phyloP scores from a whole-genome alignment of 1,140 invertebrate genomes.

The Ips nitidus region DNA sequence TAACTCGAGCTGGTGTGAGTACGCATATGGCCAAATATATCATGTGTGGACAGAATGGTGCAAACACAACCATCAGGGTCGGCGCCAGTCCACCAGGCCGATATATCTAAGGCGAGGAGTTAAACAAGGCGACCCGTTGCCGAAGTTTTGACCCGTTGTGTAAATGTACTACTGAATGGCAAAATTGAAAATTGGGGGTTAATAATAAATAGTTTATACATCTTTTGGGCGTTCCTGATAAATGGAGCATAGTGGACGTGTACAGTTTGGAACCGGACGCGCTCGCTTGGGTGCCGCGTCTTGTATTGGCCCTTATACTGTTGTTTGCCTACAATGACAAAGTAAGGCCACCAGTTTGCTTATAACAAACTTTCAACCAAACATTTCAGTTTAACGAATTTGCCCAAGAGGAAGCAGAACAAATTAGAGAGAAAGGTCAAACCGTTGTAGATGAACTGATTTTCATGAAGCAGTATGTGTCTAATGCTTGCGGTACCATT shows the following conservation, averaged over 20 bases:
- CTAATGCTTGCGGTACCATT: conserved; percentile 95
- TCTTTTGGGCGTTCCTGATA: conserved; percentile 77
- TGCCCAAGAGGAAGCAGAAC: conserved; percentile 64
- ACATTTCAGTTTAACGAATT: conserved; percentile 61
- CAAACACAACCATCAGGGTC: too few relatives aligned
- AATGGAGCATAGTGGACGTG: conserved; percentile 86
- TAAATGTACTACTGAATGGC: too few relatives aligned
- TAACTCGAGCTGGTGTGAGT: too few relatives aligned
- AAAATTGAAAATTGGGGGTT: too few relatives aligned
- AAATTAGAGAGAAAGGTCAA: conserved; percentile 64
- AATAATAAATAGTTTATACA: conserved; percentile 81
- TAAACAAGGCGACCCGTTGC: too few relatives aligned
- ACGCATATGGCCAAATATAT: too few relatives aligned
- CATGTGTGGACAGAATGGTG: too few relatives aligned
- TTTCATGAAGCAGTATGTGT: conserved; percentile 89
- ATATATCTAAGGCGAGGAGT: too few relatives aligned
- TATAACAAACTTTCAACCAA: conserved; percentile 20
- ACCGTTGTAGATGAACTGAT: conserved; percentile 69
- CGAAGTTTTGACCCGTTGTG: too few relatives aligned
- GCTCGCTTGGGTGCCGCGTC: conserved; percentile 79
- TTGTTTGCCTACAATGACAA: conserved; percentile 82
- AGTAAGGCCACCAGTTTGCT: conserved; percentile 54
- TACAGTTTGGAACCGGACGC: conserved; percentile 85
- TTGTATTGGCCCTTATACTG: conserved; percentile 81
- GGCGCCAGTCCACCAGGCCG: too few relatives aligned